Conservation (phyloP, 2,113 vertebrate species). For the Lichenostomus cassidix region DNA sequence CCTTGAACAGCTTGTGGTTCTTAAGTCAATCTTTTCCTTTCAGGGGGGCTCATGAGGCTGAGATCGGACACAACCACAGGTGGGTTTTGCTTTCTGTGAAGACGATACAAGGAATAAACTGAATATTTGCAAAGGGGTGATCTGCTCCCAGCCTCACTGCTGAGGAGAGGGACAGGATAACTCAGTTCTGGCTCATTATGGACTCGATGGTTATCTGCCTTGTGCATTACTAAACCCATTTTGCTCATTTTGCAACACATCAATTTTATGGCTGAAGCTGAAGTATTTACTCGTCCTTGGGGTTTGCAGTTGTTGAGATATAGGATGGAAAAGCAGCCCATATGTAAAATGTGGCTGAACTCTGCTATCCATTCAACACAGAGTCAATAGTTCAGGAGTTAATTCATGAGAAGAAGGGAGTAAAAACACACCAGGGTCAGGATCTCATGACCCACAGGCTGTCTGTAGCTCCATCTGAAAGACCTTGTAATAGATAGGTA, state of each 20-base stretch:
- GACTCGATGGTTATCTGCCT: slow-evolving; percentile 46
- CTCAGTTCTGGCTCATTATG: slow-evolving; percentile 23
- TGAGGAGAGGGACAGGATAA: not conserved
- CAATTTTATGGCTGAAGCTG: slow-evolving; percentile 51
- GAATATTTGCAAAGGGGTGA: not conserved
- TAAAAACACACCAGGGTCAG: slow-evolving; percentile 64
- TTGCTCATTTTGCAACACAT: slow-evolving; percentile 51
- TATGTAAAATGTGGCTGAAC: slow-evolving; percentile 49
- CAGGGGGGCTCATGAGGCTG: not conserved
- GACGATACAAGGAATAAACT: not conserved
- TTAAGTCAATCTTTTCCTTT: not conserved
- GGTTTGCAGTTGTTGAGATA: slow-evolving; percentile 40
- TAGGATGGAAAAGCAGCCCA: not conserved
- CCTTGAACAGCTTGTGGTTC: not conserved
- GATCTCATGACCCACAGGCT: slow-evolving; percentile 63
- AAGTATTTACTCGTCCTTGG: slow-evolving; percentile 61
- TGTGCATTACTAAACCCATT: slow-evolving; percentile 38
- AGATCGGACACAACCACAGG: not conserved
- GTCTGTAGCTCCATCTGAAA: slow-evolving; percentile 38
- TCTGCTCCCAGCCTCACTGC: not conserved
- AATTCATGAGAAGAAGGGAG: slow-evolving; percentile 62
- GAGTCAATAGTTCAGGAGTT: slow-evolving; percentile 67
- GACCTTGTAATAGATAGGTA: slow-evolving; percentile 60
- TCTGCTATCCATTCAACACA: slow-evolving; percentile 23
- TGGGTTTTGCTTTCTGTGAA: not conserved